Base-by-base conservation (phyloP, 2,888 invertebrate genomes). In the Acanthococcus lagerstroemiae region DNA sequence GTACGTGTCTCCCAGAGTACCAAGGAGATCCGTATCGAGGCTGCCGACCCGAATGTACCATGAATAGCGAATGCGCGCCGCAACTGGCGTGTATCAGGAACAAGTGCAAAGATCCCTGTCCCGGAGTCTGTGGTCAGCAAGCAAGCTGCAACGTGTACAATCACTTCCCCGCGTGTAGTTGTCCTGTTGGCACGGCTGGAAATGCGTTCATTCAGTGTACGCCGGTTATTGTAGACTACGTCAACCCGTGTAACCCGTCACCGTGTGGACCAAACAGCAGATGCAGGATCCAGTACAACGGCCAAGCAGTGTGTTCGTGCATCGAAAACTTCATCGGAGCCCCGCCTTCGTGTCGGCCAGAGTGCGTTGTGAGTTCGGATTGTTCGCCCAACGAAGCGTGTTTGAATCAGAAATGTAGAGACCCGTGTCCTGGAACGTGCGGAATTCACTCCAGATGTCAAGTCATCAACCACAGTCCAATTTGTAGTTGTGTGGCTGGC, bases 1-100 rank as follows among this genome's bases (percentile, higher is more conserved):
- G 89, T 73, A 81, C 82, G 22, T 90, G 90, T 73, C 74, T 84
- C 67, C 77, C 79, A n/a, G 86, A 86, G 72, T 87, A 85, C 73
- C 81, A 80, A 72, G 86, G 86, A 57, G 84, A 86, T 76, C 86
- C 87, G 21, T 78, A 78, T 66, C 70, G 72, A 37, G 76, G 76
- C 22, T 78, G 78, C 56, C 58, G 70, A 52, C 72, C 71, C 25
- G 70, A 74, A 66, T 75, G 75, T 67, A 68, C 71, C 9, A 60
- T 72, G 7, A 75, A 74, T 68, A 69, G 71, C 9, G 76, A 75
- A 63, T 76, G 76, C 68, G 70, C 73, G 12, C 70, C 71, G 17
- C 72, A 75, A 56, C 70, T 72, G 67, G 75, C 75, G 54, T 77
- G 77, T 70, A 72, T 75, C 25, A 72, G 73, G 60, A 74, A 73